Evolutionary conservation across 2,797 vertebrate genomes (phyloP).

Genomic region (Pteronotus mesoamericanus): DNA sequence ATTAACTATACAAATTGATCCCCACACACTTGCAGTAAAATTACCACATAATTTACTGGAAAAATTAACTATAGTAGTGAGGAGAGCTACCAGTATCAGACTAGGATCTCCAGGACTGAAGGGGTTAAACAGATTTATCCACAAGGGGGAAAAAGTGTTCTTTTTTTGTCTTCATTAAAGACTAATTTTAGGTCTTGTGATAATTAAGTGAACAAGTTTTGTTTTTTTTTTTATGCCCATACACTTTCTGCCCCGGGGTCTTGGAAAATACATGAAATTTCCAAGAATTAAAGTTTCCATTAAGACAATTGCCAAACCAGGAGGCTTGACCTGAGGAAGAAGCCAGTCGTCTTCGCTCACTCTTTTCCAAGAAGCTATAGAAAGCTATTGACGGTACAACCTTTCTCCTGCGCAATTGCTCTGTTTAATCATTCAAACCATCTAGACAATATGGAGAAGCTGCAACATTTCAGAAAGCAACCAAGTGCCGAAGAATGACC

Average conservation of each 20-base stretch:
- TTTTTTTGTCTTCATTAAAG: slow-evolving; percentile 65
- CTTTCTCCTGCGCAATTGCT: background rate
- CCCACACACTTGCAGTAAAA: background rate
- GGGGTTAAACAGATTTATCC: slow-evolving; percentile 50
- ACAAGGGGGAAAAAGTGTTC: background rate
- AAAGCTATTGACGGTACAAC: background rate
- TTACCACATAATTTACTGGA: background rate
- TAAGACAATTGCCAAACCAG: slow-evolving; percentile 68
- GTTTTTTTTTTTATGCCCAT: slow-evolving; percentile 59
- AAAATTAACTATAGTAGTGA: background rate
- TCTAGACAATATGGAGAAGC: background rate
- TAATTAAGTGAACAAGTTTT: slow-evolving; percentile 44
- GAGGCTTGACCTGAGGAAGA: slow-evolving; percentile 60
- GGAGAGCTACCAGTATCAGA: background rate
- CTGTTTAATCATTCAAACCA: background rate
- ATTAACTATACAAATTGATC: background rate
- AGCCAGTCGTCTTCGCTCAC: slow-evolving; percentile 11
- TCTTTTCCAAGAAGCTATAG: slow-evolving; percentile 34
- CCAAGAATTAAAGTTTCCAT: slow-evolving; percentile 82
- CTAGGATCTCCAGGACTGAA: background rate
- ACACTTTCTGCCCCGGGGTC: slow-evolving; percentile 42
- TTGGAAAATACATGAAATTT: slow-evolving; percentile 61
- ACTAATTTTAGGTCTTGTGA: slow-evolving; percentile 72
- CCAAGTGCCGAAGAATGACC: background rate
- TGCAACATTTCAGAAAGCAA: background rate